A percentile compares a stretch with the other conserved stretches of the same genome.
Conservation (phyloP, 2,113 vertebrate species). For the Leptodactylus fuscus region DNA sequence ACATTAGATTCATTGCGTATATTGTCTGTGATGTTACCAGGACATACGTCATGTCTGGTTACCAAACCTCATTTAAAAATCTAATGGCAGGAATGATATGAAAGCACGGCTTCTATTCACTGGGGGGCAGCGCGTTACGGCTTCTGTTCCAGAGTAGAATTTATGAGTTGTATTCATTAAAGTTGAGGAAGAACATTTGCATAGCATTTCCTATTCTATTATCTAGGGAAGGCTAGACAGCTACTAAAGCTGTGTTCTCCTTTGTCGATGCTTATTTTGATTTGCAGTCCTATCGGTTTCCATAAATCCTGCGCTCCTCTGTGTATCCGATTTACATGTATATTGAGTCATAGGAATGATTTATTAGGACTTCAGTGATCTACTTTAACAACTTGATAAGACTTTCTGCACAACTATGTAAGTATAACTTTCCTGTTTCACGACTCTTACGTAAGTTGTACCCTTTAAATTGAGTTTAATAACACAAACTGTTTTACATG, state of each 20-base stretch:
- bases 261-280: not conserved
- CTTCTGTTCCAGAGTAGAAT: not conserved
- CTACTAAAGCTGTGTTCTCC: not conserved
- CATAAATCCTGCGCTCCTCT: not conserved
- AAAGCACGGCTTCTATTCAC: not conserved
- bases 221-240: not conserved
- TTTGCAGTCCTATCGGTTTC: not conserved
- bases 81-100: not conserved
- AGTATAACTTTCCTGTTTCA: no score
- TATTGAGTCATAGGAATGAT: not conserved
- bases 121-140: not conserved
- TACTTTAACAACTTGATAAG: not conserved
- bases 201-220: conserved; percentile 21
- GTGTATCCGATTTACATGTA: not conserved
- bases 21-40: not conserved
- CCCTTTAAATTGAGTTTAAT: no score
- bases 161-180: conserved; percentile 15
- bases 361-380: not conserved
- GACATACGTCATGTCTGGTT: not conserved
- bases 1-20: not conserved
- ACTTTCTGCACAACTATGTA: no score
- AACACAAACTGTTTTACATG: not conserved
- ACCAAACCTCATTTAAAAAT: not conserved
- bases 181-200: not conserved
- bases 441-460: no score